Evolutionary conservation across 2,888 invertebrate genomes (phyloP).

Genomic region (Metellina segmentata): DNA sequence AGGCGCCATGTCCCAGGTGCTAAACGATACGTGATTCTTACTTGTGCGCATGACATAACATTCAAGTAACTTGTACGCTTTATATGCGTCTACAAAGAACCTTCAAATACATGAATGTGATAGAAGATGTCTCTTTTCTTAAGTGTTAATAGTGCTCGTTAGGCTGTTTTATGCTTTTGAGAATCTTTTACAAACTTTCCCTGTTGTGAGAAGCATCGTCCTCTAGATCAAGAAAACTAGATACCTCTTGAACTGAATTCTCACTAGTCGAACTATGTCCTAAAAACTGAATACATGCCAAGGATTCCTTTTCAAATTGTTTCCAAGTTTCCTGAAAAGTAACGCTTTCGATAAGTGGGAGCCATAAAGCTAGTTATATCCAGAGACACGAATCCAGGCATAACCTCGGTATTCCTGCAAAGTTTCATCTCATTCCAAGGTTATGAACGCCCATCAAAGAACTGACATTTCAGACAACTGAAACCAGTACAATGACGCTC

Average conservation of each 20-base stretch:
- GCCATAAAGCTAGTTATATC: too few species aligned
- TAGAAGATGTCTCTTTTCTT: not conserved
- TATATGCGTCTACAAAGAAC: not conserved
- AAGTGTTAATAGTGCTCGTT: not conserved
- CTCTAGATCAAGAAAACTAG: not conserved
- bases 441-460: too few species aligned
- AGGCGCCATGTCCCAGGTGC: conserved; percentile 40
- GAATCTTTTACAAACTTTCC: not conserved
- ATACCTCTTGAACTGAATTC: not conserved
- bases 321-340: too few species aligned
- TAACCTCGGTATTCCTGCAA: too few species aligned
- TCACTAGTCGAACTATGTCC: too few species aligned
- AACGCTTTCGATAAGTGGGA: too few species aligned
- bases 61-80: not conserved
- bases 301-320: too few species aligned
- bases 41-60: not conserved
- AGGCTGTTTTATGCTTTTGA: not conserved
- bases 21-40: conserved; percentile 16
- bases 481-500: too few species aligned
- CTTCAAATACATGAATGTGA: not conserved
- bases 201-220: not conserved
- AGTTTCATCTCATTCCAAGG: too few species aligned
- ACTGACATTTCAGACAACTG: too few species aligned
- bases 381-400: too few species aligned
- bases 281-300: too few species aligned